phyloP scores from a whole-genome alignment of 1,140 invertebrate species.

The Caenorhabditis inopinata region DNA sequence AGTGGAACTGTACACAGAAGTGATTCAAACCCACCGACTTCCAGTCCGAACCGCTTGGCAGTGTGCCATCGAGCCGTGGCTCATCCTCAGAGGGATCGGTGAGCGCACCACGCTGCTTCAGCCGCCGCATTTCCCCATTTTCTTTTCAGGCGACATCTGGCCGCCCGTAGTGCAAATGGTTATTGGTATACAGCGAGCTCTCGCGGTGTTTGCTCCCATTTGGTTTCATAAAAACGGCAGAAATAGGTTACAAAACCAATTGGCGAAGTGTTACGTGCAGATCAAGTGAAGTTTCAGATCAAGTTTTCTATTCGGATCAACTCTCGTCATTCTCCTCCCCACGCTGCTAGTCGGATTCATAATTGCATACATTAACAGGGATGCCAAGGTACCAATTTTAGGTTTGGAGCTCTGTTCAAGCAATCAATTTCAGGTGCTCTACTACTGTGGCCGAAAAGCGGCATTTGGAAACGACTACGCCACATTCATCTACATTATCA shows the following conservation, averaged over 20 bases:
- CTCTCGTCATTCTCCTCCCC: not conserved
- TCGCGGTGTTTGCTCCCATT: conserved; percentile 35
- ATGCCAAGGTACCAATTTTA: conserved; percentile 28
- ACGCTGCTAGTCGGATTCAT: not conserved
- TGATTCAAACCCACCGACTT: conserved; percentile 13
- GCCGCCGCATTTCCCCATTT: not conserved
- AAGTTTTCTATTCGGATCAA: not conserved
- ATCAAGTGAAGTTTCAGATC: not conserved
- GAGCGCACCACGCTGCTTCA: not conserved
- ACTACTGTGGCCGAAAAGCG: conserved; percentile 43
- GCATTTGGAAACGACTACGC: conserved; percentile 38
- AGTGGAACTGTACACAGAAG: conserved; percentile 32
- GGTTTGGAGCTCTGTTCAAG: not conserved
- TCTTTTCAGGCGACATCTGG: conserved; percentile 29
- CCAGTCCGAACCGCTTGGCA: conserved; percentile 43
- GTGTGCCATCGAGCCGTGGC: conserved; percentile 45
- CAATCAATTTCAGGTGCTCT: not conserved
- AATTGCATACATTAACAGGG: conserved; percentile 21
- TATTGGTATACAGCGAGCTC: conserved; percentile 36
- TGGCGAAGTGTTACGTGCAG: not conserved
- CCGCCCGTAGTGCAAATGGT: conserved; percentile 29
- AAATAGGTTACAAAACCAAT: not conserved
- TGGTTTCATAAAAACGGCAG: conserved; percentile 31
- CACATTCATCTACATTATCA: conserved; percentile 36
- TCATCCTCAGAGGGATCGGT: conserved; percentile 47